phyloP scores from a whole-genome alignment of 2,113 vertebrate genomes.

The Eubucco bourcierii region DNA sequence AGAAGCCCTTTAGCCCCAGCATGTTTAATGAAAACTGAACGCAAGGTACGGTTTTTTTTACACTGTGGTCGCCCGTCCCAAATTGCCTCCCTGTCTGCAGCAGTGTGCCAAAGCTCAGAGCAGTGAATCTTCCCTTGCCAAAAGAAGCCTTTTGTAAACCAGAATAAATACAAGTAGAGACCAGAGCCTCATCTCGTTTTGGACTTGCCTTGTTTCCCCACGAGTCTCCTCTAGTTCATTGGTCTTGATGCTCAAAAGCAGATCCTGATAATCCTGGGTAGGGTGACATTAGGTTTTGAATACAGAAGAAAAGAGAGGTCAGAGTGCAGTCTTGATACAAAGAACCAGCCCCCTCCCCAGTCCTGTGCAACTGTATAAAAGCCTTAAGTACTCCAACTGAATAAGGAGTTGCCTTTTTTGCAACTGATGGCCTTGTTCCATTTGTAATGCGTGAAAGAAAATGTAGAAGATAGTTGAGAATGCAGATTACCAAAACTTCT shows the following conservation, averaged over 20 bases:
- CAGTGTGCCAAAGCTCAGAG: not conserved
- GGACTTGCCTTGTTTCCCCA: not conserved
- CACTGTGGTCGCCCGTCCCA: not conserved
- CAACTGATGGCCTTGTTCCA: not conserved
- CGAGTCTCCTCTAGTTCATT: not conserved
- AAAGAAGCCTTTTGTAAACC: constrained; percentile 16
- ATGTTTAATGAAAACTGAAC: not conserved
- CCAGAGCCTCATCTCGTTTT: not conserved
- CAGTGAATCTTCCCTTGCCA: not conserved
- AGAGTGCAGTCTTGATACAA: not conserved
- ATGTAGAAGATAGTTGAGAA: not conserved
- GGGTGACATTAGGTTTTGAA: not conserved
- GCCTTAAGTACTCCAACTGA: not conserved
- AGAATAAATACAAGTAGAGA: not conserved
- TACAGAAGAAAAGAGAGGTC: not conserved
- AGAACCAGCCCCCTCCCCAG: not conserved
- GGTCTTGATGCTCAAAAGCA: not conserved
- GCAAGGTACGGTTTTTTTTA: not conserved
- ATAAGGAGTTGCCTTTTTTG: not conserved
- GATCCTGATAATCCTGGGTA: not conserved
- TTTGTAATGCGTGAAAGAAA: constrained; percentile 12
- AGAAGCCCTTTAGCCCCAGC: not conserved
- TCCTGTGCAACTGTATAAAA: not conserved
- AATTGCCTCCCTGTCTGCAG: not conserved
- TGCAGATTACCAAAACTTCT: not conserved